Evolutionary conservation across 37 sponge, comb jelly and placozoan genomes (phyloP).

Genomic region (Cladorhizidae sp.): DNA sequence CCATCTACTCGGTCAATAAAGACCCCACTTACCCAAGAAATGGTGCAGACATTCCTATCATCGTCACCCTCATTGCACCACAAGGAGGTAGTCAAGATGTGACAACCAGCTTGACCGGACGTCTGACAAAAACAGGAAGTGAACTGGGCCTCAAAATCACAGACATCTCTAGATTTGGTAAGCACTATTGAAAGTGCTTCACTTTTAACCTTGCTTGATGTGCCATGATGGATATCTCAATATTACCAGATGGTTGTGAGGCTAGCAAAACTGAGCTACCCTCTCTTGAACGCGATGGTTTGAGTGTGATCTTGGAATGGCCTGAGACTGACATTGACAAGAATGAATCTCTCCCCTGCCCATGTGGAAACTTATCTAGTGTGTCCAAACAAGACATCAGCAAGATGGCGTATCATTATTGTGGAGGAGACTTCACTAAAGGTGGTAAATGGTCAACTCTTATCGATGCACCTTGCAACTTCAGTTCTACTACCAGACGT

Average conservation of each 20-base stretch:
- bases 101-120: background rate
- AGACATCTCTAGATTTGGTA: conserved; percentile 4
- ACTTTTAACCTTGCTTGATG: background rate
- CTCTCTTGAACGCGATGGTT: background rate
- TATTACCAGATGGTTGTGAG: conserved; percentile 39
- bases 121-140: background rate
- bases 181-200: background rate
- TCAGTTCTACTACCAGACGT: conserved; percentile 7
- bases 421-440: background rate
- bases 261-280: conserved; percentile 7
- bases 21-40: background rate
- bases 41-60: background rate
- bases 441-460: conserved; percentile 44
- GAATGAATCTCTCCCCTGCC: conserved; percentile 19
- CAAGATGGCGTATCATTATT: background rate
- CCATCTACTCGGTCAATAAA: background rate
- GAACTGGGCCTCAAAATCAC: background rate
- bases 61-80: background rate
- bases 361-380: conserved; percentile 29
- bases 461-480: conserved; percentile 19
- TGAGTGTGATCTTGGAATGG: conserved; percentile 28
- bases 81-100: background rate
- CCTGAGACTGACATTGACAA: conserved; percentile 43
- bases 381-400: too few relatives aligned
- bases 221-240: background rate